A percentile compares a stretch with the other conserved stretches of the same genome.
Evolutionary conservation across 2,113 vertebrate genomes (phyloP).

Genomic region (Phocoena sinus): DNA sequence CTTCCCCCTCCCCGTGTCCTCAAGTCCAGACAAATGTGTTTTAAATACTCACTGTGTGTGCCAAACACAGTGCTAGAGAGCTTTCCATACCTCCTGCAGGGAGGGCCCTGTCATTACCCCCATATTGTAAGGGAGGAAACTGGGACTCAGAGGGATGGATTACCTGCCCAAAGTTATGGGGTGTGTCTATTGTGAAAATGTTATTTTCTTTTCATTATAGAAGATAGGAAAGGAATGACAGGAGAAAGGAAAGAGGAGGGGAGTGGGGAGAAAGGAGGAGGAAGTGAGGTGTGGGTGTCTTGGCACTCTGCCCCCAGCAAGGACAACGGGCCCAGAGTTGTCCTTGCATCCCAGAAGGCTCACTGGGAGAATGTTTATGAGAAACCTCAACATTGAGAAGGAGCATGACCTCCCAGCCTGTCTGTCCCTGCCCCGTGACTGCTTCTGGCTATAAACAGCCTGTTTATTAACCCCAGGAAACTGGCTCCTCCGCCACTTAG

Average conservation of each 20-base stretch:
- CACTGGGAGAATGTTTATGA: background rate
- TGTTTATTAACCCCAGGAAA: slow-evolving; percentile 52
- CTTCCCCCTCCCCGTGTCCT: no score
- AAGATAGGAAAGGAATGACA: background rate
- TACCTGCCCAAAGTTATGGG: background rate
- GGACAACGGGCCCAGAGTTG: background rate
- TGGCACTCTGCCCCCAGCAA: background rate
- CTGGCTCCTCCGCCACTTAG: background rate
- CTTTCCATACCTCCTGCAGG: background rate
- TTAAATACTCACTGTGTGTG: background rate
- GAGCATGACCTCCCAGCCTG: slow-evolving; percentile 33
- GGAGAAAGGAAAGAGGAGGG: background rate
- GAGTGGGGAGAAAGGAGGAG: background rate
- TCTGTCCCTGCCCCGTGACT: slow-evolving; percentile 38
- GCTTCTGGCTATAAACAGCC: slow-evolving; percentile 41
- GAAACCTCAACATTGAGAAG: background rate
- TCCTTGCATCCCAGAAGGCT: background rate
- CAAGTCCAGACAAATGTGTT: background rate
- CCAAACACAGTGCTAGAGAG: no score
- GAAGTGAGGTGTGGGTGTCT: background rate
- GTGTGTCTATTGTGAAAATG: background rate
- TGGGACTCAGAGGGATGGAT: background rate
- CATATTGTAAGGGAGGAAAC: background rate
- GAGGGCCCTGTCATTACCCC: no score
- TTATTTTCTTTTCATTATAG: background rate